Percentiles rank a stretch among this genome's conserved stretches.
Evolutionary conservation across 2,888 invertebrate species (phyloP).

Genomic region (Cryptus viduatorius): DNA sequence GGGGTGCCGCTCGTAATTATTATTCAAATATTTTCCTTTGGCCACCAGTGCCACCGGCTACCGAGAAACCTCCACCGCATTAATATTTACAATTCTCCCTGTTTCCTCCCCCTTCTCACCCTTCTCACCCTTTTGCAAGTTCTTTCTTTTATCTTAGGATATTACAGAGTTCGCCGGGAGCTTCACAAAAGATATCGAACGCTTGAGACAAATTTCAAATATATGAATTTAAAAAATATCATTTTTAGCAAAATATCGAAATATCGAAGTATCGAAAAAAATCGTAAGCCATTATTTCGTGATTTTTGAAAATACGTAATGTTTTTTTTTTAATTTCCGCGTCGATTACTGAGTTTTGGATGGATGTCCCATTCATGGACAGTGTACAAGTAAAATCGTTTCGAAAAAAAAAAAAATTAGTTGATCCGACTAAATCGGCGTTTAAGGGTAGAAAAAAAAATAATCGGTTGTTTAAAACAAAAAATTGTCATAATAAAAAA

Average conservation of each 20-base stretch:
- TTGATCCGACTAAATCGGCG: too few relatives aligned
- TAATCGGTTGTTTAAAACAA: too few relatives aligned
- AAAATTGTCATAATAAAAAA: too few relatives aligned
- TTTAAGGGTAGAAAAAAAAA: too few relatives aligned
- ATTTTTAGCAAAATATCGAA: background rate
- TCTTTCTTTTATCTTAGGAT: slow-evolving; percentile 43
- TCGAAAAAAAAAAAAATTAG: too few relatives aligned
- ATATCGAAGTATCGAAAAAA: background rate
- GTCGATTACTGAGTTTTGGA: too few relatives aligned
- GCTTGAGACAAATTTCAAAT: background rate
- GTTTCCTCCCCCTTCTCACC: slow-evolving; percentile 19
- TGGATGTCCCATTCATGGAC: too few relatives aligned
- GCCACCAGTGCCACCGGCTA: slow-evolving; percentile 58
- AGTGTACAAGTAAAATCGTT: too few relatives aligned
- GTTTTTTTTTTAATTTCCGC: too few relatives aligned
- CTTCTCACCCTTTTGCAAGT: background rate
- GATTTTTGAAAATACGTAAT: too few relatives aligned
- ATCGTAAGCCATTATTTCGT: too few relatives aligned
- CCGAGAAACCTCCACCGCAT: slow-evolving; percentile 71
- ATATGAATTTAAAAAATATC: background rate
- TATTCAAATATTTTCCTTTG: slow-evolving; percentile 83
- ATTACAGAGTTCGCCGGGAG: background rate
- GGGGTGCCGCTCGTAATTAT: slow-evolving; percentile 77
- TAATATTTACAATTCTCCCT: slow-evolving; percentile 81
- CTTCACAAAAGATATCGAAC: slow-evolving; percentile 42